Evolutionary conservation across 2,113 vertebrate genomes (phyloP).

Genomic region (Siniperca chuatsi): DNA sequence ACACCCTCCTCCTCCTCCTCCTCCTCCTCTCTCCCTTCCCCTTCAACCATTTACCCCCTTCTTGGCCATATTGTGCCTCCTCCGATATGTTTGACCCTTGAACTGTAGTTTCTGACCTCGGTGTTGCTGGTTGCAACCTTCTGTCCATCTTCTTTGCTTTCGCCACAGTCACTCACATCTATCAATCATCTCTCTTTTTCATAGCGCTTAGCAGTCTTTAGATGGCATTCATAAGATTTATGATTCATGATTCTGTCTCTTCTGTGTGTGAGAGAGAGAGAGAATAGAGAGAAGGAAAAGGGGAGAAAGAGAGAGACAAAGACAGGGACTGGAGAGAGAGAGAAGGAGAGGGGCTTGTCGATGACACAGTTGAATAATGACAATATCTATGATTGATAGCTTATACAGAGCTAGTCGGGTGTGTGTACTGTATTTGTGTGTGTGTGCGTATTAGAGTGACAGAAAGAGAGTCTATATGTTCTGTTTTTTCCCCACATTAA

Average conservation of each 20-base stretch:
- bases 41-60: constrained; percentile 52
- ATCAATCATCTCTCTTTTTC: constrained; percentile 80
- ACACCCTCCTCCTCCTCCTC: constrained; percentile 27
- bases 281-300: constrained; percentile 41
- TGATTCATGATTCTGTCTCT: constrained; percentile 77
- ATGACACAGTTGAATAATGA: constrained; percentile 85
- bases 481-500: constrained; percentile 66
- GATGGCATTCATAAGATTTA: constrained; percentile 84
- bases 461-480: constrained; percentile 59
- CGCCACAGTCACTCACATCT: constrained; percentile 61
- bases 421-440: constrained; percentile 62
- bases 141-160: constrained; percentile 76
- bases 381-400: constrained; percentile 85
- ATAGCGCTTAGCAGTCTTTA: constrained; percentile 78
- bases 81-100: constrained; percentile 77
- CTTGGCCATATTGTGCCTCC: constrained; percentile 72
- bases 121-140: constrained; percentile 71
- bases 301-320: constrained; percentile 27
- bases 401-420: constrained; percentile 67
- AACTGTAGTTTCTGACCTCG: constrained; percentile 67
- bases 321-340: constrained; percentile 15
- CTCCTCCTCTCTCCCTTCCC: constrained; percentile 36
- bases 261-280: constrained; percentile 42
- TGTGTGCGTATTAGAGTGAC: constrained; percentile 44
- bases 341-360: constrained; percentile 74